Base-by-base conservation (phyloP, 2,797 vertebrate species). In the Fistularia commersonii region DNA sequence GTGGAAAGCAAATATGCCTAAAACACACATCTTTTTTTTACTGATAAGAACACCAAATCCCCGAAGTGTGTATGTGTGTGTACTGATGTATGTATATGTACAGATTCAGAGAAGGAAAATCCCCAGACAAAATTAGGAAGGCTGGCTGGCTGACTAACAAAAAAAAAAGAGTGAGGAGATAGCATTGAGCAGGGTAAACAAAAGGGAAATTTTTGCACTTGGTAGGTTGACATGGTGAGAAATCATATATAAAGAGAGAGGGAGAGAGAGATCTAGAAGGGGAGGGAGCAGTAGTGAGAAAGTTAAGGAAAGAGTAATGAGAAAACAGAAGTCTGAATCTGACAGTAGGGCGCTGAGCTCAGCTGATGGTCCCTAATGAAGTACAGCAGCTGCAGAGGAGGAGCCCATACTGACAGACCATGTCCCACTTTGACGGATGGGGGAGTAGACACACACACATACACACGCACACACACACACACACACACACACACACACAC, bases 281-380 rank as follows among this genome's bases (percentile, higher is more conserved):
- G n/a, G n/a, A 33, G 15, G 40, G 35, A 49, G 44, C 2, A 23
- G 23, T 23, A 23, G 23, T 23, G 23, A 23, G 23, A 23, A 23
- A 23, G 23, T 23, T 4, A 23, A 23, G 23, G 23, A 23, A 23
- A 51, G 41, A 41, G 62, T 51, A 70, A 61, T 7, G 63, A 69
- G 66, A 63, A 73, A 75, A 69, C 68, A 45, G 50, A 55, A 77
- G 66, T 74, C 54, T 74, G 75, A 76, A 59, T 78, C 65, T 81
- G 84, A 83, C 82, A 83, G 80, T 65, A 1, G 60, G 64, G 75
- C 63, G 61, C 66, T 67, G 79, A 80, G 76, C 74, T 77, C 64
- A 66, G 73, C 68, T 82, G 84, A 88, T 80, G 83, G 76, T 67
- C 67, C 61, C 70, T 84, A 84, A 87, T 82, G 83, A 86, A 83